Evolutionary conservation across 2,113 vertebrate species (phyloP).

Genomic region (Gymnocephalus cernua): DNA sequence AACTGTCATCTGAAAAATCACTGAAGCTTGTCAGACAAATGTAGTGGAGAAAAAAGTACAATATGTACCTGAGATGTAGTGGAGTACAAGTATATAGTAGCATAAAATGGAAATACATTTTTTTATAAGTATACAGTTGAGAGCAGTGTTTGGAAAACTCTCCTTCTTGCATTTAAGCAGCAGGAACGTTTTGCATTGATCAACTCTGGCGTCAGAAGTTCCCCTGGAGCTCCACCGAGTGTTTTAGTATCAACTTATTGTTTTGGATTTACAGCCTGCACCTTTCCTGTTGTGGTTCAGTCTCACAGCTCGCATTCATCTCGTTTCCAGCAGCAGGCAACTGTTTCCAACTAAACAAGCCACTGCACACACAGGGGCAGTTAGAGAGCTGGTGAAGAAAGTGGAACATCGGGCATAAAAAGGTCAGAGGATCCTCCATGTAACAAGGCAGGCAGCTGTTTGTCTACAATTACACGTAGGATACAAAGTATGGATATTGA

Average conservation of each 20-base stretch:
- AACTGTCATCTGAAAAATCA: too few species aligned
- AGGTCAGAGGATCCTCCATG: background rate
- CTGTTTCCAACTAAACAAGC: background rate
- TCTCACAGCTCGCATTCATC: slow-evolving; percentile 22
- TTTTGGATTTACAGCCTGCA: slow-evolving; percentile 1
- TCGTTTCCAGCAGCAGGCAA: background rate
- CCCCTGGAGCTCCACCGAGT: background rate
- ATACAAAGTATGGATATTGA: background rate
- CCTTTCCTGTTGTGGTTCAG: slow-evolving; percentile 10
- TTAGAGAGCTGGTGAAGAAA: too few species aligned
- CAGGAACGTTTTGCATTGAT: too few species aligned
- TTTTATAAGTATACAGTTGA: background rate
- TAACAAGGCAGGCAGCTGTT: background rate
- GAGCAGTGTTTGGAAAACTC: too few species aligned
- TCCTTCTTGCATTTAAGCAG: too few species aligned
- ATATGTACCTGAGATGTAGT: too few species aligned
- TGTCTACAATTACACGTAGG: background rate
- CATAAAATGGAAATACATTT: too few species aligned
- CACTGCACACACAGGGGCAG: background rate
- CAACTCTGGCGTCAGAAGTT: background rate
- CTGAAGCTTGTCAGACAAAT: too few species aligned
- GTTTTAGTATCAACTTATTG: background rate
- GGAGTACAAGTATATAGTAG: too few species aligned
- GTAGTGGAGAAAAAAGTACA: too few species aligned
- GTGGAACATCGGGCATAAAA: too few species aligned